Conservation (phyloP, 23 tunicate species). For the Halocynthia roretzi region DNA sequence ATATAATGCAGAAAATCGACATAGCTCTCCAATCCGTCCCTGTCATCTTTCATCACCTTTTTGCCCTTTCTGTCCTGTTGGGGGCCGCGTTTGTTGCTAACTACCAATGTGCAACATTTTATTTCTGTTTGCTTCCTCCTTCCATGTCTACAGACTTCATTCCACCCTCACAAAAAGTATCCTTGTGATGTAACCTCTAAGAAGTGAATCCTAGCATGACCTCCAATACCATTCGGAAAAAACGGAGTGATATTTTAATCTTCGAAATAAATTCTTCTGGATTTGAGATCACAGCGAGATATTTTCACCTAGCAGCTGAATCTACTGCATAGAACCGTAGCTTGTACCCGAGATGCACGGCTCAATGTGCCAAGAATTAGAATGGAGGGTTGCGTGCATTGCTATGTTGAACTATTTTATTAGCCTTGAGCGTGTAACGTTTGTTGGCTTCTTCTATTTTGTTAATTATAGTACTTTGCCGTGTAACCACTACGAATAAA, state of each 20-base stretch:
- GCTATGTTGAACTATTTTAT: constrained; percentile 25
- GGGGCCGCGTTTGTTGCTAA: constrained; percentile 74
- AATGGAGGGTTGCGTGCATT: constrained; percentile 39
- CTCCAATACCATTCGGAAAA: constrained; percentile 50
- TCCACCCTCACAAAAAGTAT: constrained; percentile 83
- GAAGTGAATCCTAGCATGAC: constrained; percentile 56
- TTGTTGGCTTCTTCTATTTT: no score
- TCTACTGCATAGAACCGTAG: constrained; percentile 19
- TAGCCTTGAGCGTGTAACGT: constrained; percentile 48
- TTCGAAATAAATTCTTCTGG: constrained; percentile 33
- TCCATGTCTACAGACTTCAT: constrained; percentile 51
- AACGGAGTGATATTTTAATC: constrained; percentile 54
- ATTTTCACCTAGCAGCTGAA: constrained; percentile 6
- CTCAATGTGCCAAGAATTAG: constrained; percentile 54
- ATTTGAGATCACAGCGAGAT: constrained; percentile 34
- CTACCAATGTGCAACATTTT: constrained; percentile 62
- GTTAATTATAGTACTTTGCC: no score
- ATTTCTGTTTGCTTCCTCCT: constrained; percentile 22
- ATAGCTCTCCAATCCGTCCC: no score
- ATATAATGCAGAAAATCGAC: no score
- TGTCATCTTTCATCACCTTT: no score
- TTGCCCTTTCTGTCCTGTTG: no score
- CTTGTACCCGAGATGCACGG: constrained; percentile 78
- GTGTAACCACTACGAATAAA: no score
- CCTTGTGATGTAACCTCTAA: constrained; percentile 40